Conservation (phyloP, 2,888 invertebrate species). For the Gymnocheta viridis region DNA sequence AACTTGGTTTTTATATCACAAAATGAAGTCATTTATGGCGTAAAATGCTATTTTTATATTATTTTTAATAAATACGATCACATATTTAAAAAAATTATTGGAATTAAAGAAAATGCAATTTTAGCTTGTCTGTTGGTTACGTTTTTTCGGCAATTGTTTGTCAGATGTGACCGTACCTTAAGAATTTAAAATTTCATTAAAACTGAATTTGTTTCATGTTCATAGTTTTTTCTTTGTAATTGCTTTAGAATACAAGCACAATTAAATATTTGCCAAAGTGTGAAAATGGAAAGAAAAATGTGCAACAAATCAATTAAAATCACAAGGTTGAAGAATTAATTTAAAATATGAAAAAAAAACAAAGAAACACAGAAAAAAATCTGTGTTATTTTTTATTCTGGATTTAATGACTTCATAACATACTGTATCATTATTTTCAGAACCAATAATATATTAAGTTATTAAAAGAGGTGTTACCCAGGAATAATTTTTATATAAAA, state of each 20-base stretch:
- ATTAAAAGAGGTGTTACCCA: slow-evolving; percentile 67
- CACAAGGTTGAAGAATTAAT: slow-evolving; percentile 41
- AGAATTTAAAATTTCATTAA: slow-evolving; percentile 46
- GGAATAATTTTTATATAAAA: not conserved
- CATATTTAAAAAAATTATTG: too few relatives aligned
- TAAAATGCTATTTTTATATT: too few relatives aligned
- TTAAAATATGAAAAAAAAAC: slow-evolving; percentile 32
- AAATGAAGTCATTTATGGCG: too few relatives aligned
- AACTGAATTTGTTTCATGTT: not conserved
- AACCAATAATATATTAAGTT: slow-evolving; percentile 67
- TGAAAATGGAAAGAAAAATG: not conserved
- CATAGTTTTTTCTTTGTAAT: not conserved
- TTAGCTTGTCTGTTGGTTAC: too few relatives aligned
- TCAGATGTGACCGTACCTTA: too few relatives aligned
- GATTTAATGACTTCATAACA: not conserved
- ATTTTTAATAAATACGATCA: too few relatives aligned
- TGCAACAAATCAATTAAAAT: slow-evolving; percentile 15
- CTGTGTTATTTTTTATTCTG: not conserved
- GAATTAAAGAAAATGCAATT: too few relatives aligned
- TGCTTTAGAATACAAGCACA: not conserved
- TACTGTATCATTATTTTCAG: slow-evolving; percentile 34
- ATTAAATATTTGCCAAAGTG: slow-evolving; percentile 4
- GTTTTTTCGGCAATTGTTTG: too few relatives aligned
- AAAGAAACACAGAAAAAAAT: not conserved
- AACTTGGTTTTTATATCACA: too few relatives aligned